A percentile compares a stretch with the other conserved stretches of the same genome.
phyloP scores from a whole-genome alignment of 2,797 vertebrate species.

The Oryzias dopingdopingensis region DNA sequence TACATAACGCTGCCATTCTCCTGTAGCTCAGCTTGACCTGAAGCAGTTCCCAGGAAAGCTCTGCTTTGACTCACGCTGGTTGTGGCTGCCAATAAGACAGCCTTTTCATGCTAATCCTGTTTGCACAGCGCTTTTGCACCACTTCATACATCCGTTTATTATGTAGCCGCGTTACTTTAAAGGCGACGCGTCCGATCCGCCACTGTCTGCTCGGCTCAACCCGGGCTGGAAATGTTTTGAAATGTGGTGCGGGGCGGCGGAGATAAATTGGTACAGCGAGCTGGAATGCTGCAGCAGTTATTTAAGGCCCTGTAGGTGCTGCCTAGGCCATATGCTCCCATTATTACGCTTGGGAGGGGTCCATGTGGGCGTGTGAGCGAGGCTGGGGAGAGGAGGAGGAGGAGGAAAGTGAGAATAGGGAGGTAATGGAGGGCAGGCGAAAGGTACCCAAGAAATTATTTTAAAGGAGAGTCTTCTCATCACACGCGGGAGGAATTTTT shows the following conservation, averaged over 20 bases:
- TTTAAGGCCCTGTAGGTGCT: slow-evolving; percentile 78
- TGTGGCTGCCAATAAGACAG: slow-evolving; percentile 57
- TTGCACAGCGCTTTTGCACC: slow-evolving; percentile 55
- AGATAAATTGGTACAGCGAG: slow-evolving; percentile 75
- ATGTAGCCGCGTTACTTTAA: slow-evolving; percentile 56
- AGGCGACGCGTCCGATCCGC: slow-evolving; percentile 62
- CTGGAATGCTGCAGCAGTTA: slow-evolving; percentile 76
- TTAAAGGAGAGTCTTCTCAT: slow-evolving; percentile 58
- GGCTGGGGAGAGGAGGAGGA: slow-evolving; percentile 32
- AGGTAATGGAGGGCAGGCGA: too few relatives aligned
- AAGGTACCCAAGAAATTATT: slow-evolving; percentile 65
- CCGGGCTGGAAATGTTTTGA: slow-evolving; percentile 65
- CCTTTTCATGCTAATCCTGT: slow-evolving; percentile 54
- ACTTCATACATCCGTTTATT: slow-evolving; percentile 55
- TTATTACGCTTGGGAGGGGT: slow-evolving; percentile 76
- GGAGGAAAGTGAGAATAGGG: slow-evolving; percentile 34
- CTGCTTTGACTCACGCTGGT: slow-evolving; percentile 40
- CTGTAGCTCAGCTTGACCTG: slow-evolving; percentile 44
- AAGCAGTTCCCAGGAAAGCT: slow-evolving; percentile 37
- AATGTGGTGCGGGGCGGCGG: slow-evolving; percentile 50
- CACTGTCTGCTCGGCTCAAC: slow-evolving; percentile 58
- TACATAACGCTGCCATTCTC: slow-evolving; percentile 32
- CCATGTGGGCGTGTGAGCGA: slow-evolving; percentile 63
- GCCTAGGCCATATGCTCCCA: slow-evolving; percentile 77
- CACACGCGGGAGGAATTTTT: slow-evolving; percentile 42